Base-by-base conservation (phyloP, 2,113 vertebrate genomes). In the Oenanthe melanoleuca region DNA sequence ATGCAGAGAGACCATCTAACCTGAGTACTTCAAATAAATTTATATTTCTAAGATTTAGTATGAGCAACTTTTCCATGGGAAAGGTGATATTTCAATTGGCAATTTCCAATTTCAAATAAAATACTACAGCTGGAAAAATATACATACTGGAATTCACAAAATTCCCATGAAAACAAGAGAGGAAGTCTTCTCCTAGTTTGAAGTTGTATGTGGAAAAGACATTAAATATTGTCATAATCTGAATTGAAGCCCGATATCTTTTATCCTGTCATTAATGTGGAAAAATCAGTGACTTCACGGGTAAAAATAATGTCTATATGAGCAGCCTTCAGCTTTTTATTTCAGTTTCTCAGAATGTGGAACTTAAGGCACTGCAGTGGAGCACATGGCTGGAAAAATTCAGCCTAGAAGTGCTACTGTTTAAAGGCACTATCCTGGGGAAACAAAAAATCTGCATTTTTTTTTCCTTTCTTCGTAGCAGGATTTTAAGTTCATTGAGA, bases 241-340 rank as follows among this genome's bases (percentile, higher is more conserved):
- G 97, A 98, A 96, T 83, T 93, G 97, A 97, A 97, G 97, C 94
- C 97, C n/a, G 96, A 97, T 98, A 98, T 96, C 98, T 98, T 89
- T 97, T 97, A 96, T 96, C 75, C 96, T 95, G 86, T 95, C 96
- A 97, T 96, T 97, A 98, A 98, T 98, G 96, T 97, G 98, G 98
- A 98, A 98, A 98, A 97, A 93, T 70, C n/a, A 96, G 81, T 98
- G 97, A 97, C 88, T 96, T 98, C 95, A 96, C 1, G 73, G 94
- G 88, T 91, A 92, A 97, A 97, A 97, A 92, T 92, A 90, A 95
- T 80, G 92, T 96, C 88, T 96, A 96, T 91, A 96, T 14, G 84
- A 96, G 86, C 64, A 93, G 42, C 45, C 72, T 95, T 96, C 89
- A 82, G 77, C 72, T 94, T 97, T 95, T 96, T 93, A 90, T 88